Base-by-base conservation (phyloP, 2,797 vertebrate species). In the Meriones psammophilus region DNA sequence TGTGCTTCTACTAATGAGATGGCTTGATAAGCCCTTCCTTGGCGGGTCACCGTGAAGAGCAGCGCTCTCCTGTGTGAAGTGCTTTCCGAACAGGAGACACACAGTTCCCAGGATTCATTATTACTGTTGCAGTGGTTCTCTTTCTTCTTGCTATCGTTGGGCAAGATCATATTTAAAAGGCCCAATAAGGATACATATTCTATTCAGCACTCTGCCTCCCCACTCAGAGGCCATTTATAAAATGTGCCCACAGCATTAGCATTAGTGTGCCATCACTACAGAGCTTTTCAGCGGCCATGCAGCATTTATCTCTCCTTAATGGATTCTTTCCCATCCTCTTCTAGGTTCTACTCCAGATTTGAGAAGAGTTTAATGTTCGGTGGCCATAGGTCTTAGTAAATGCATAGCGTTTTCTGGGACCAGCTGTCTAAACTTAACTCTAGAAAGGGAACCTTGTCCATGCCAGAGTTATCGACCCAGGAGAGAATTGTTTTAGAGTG, bases 211-310 rank as follows among this genome's bases (percentile, higher is more conserved):
- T 94, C 13, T 56, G 69, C 69, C 91, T 28, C 36, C 28, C 36
- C 74, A 68, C 88, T 92, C 95, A 90, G 94, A 96, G 42, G 17
- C 7, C 85, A 84, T 89, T 92, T 89, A 93, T 88, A 95, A 97
- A 85, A 68, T 69, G 26, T 89, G 26, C 86, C 56, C 68, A 54
- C 60, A 84, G 42, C 56, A 62, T 0, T 76, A 60, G 39, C 73
- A 62, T 0, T 76, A 60, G 39, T 69, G 69, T 69, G 89, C 71
- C 7, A 10, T 46, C 50, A 36, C 58, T 18, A 83, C 18, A n/a
- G 64, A 81, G 28, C 73, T 94, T 96, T 68, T 85, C 95, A 93
- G 71, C 36, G 60, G 74, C 36, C n/a, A 30, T 24, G 26, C 20
- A 60, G 81, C 54, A 64, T 64, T 89, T 89, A 87, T 80, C 64